Evolutionary conservation across 2,888 invertebrate species (phyloP).

Genomic region (Drosophila paramelanica): DNA sequence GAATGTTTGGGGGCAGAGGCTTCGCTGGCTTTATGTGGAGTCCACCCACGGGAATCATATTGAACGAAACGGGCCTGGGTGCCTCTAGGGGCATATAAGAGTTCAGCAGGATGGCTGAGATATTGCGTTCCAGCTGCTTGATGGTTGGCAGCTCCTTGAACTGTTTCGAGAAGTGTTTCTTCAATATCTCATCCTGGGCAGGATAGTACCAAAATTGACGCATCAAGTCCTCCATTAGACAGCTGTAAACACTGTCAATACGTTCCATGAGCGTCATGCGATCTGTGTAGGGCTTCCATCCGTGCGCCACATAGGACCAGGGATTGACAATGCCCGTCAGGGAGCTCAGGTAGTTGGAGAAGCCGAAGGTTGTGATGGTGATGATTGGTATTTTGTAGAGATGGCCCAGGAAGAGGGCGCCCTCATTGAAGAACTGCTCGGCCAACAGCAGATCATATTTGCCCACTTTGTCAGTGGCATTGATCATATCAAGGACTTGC

Average conservation of each 20-base stretch:
- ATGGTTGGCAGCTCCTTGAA: conserved; percentile 78
- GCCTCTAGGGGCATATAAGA: conserved; percentile 84
- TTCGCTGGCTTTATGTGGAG: conserved; percentile 85
- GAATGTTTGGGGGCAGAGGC: conserved; percentile 70
- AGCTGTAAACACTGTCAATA: conserved; percentile 85
- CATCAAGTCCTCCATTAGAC: conserved; percentile 66
- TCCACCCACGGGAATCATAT: conserved; percentile 86
- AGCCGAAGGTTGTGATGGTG: conserved; percentile 82
- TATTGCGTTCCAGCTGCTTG: conserved; percentile 84
- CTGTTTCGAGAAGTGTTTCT: conserved; percentile 69
- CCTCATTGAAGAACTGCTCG: conserved; percentile 84
- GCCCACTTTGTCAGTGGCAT: conserved; percentile 63
- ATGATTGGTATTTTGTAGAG: conserved; percentile 84
- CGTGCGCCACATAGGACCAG: conserved; percentile 85
- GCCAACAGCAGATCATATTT: conserved; percentile 84
- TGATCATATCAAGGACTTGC: conserved; percentile 69
- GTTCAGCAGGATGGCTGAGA: conserved; percentile 85
- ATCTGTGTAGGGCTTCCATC: conserved; percentile 84
- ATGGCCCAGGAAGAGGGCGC: conserved; percentile 82
- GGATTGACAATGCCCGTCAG: conserved; percentile 84
- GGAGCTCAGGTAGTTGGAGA: conserved; percentile 83
- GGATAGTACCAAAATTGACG: conserved; percentile 76
- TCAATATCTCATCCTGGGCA: conserved; percentile 72
- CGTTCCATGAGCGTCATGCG: conserved; percentile 86
- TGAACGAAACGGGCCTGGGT: conserved; percentile 83